Evolutionary conservation across 2,113 vertebrate species (phyloP).

Genomic region (Acanthochromis polyacanthus): DNA sequence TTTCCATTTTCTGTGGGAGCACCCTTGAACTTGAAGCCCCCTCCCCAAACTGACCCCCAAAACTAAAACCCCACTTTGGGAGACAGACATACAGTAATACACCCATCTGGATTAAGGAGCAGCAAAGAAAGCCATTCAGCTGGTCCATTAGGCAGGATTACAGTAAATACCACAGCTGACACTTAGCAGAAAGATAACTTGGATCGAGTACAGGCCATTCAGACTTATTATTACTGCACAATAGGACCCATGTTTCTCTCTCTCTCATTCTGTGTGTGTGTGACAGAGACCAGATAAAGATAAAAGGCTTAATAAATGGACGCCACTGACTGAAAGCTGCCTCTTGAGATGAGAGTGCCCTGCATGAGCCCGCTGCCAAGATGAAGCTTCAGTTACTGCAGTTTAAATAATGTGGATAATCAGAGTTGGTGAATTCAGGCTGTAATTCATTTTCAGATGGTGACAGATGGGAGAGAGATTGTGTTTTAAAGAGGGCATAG

Average conservation of each 20-base stretch:
- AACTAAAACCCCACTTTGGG: constrained; percentile 16
- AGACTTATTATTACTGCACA: not conserved
- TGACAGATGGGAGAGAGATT: not conserved
- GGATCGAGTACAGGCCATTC: constrained; percentile 7
- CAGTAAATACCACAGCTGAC: constrained; percentile 34
- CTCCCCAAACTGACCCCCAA: not conserved
- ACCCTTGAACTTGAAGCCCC: not conserved
- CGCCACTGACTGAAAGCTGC: constrained; percentile 18
- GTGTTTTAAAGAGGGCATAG: not conserved
- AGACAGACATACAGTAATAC: constrained; percentile 11
- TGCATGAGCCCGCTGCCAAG: not conserved
- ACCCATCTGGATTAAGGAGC: not conserved
- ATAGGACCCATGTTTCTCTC: not conserved
- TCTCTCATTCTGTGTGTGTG: not conserved
- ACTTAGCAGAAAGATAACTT: constrained; percentile 9
- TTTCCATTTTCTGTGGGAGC: not conserved
- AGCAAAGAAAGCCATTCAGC: not conserved
- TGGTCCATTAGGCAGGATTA: constrained; percentile 29
- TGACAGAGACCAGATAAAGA: constrained; percentile 20
- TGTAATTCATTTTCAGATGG: not conserved
- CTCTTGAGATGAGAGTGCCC: constrained; percentile 11
- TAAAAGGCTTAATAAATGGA: constrained; percentile 34
- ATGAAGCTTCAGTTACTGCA: not conserved
- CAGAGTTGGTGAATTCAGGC: not conserved
- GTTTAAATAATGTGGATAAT: not conserved